Conservation (phyloP, 2,888 invertebrate species). For the Sinotaia quadrata region DNA sequence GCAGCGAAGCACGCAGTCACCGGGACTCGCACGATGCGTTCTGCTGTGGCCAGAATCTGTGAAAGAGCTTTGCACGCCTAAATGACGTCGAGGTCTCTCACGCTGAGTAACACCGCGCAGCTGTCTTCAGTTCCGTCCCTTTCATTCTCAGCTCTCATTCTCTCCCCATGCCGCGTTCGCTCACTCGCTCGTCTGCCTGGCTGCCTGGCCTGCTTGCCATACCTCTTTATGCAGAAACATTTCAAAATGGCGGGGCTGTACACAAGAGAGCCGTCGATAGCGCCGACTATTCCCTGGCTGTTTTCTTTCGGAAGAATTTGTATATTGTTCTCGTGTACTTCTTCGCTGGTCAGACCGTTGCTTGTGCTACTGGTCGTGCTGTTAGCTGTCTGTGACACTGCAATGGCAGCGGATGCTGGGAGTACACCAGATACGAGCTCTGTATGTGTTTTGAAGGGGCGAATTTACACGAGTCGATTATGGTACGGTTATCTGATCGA, state of each 20-base stretch:
- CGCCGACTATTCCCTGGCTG: not conserved
- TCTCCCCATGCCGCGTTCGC: not conserved
- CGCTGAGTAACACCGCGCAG: too few relatives aligned
- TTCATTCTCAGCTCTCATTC: conserved; percentile 4
- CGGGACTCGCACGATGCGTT: not conserved
- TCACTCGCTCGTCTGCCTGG: not conserved
- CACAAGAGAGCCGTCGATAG: not conserved
- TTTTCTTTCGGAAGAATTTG: too few relatives aligned
- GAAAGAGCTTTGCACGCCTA: conserved; percentile 11
- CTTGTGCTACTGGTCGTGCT: conserved; percentile 14
- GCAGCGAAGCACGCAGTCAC: conserved; percentile 5
- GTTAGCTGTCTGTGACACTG: not conserved
- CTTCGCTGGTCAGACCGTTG: conserved; percentile 8
- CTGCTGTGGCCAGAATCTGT: not conserved
- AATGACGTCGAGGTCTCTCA: conserved; percentile 10
- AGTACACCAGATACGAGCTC: not conserved
- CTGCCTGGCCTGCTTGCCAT: not conserved
- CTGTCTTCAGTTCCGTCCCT: not conserved
- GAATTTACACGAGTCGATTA: conserved; percentile 48
- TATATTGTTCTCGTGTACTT: too few relatives aligned
- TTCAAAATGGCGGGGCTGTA: conserved; percentile 17
- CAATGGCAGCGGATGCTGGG: not conserved
- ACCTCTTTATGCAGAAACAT: conserved; percentile 24
- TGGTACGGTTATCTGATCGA: conserved; percentile 65
- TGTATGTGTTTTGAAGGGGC: conserved; percentile 51